A percentile compares a stretch with the other conserved stretches of the same genome.
These are phyloP conservation scores for Paratilapia polleni DNA, from an alignment of 2,113 vertebrate genomes.

Conservation along the genomic window DNA sequence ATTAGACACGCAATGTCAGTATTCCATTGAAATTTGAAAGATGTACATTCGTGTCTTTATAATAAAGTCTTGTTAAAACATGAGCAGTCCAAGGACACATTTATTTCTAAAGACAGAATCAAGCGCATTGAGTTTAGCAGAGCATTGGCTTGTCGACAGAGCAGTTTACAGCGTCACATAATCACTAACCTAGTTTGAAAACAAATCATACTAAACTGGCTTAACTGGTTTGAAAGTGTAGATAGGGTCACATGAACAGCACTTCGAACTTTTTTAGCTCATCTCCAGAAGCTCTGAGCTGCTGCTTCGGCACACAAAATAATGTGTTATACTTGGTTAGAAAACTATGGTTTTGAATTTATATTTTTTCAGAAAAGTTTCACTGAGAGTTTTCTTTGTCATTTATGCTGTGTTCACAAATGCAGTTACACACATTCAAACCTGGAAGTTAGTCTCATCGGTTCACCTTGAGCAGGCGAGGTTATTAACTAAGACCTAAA, in stretches of 20 bases:
- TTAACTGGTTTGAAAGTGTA: not conserved
- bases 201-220: not conserved
- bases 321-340: not conserved
- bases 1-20: constrained; percentile 66
- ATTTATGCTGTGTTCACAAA: not conserved
- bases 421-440: not conserved
- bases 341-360: not conserved
- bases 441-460: not conserved
- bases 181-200: not conserved
- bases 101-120: constrained; percentile 16
- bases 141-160: not conserved
- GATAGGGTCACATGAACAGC: not conserved
- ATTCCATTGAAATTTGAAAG: constrained; percentile 71
- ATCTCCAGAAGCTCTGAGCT: not conserved
- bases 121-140: not conserved
- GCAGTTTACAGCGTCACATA: not conserved
- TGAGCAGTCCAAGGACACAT: constrained; percentile 9
- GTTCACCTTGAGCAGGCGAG: not conserved
- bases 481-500: too few relatives aligned
- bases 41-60: constrained; percentile 78
- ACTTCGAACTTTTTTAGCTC: not conserved
- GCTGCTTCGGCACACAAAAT: not conserved
- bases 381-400: not conserved
- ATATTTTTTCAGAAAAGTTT: not conserved
- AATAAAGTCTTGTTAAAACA: constrained; percentile 80